phyloP scores from a whole-genome alignment of 2,888 invertebrate species.

The Idaea dimidiata region DNA sequence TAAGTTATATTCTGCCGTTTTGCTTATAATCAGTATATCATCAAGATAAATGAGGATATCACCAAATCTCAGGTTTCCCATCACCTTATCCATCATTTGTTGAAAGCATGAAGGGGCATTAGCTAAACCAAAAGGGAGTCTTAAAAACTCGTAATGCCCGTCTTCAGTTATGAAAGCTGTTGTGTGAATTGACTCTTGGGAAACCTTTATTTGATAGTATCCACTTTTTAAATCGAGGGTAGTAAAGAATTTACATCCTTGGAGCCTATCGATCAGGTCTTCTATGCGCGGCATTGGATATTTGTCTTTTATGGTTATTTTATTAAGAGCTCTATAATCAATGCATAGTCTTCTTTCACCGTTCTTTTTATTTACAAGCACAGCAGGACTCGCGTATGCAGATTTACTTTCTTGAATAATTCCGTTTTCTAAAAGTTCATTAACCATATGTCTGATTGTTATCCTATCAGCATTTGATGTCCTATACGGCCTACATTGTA shows the following conservation, averaged over 20 bases:
- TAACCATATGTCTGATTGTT: background rate
- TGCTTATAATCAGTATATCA: slow-evolving; percentile 9
- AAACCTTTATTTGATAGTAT: background rate
- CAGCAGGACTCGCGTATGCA: background rate
- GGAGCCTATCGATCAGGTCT: background rate
- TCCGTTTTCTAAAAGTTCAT: background rate
- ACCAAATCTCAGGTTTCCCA: background rate
- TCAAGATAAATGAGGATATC: slow-evolving; percentile 8
- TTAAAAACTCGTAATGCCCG: background rate
- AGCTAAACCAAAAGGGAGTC: background rate
- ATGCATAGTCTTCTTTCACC: background rate
- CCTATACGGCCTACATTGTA: background rate
- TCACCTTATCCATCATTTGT: background rate
- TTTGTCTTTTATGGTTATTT: slow-evolving; percentile 2
- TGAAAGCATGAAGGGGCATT: background rate
- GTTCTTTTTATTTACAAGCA: background rate
- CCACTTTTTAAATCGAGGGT: too few relatives aligned
- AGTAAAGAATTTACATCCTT: background rate
- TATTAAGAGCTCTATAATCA: background rate
- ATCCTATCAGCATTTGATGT: background rate
- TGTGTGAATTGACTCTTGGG: background rate
- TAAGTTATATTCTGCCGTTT: slow-evolving; percentile 10
- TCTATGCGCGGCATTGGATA: background rate
- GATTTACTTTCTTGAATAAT: background rate
- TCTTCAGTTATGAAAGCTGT: background rate